Conservation (phyloP, 1,140 invertebrate genomes). For the Bombus turneri region DNA sequence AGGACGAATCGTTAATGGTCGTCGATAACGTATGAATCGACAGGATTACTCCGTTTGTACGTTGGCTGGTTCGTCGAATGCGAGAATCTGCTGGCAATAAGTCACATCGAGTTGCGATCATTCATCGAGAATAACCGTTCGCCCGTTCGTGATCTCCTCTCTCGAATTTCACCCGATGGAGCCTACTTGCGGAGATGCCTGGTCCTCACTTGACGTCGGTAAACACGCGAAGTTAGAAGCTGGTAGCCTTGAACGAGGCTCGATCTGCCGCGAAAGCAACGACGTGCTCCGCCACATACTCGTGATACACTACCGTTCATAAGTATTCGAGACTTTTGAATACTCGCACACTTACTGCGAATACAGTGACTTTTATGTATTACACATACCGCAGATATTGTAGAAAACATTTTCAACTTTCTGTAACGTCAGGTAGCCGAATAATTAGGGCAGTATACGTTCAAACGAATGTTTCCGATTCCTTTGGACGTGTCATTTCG, state of each 20-base stretch:
- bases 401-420: neutral
- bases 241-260: constrained; percentile 5
- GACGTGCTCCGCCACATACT: neutral
- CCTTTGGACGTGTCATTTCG: too few relatives aligned
- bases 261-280: neutral
- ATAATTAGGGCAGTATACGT: neutral
- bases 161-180: constrained; percentile 34
- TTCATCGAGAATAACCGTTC: constrained; percentile 29
- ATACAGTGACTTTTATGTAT: neutral
- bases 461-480: neutral
- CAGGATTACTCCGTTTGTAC: neutral
- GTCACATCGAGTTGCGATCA: neutral
- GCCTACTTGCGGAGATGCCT: constrained; percentile 6
- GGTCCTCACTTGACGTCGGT: neutral
- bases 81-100: constrained; percentile 1
- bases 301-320: neutral
- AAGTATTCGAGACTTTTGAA: neutral
- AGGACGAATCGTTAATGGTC: neutral
- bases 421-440: neutral
- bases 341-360: neutral
- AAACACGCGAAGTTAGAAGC: neutral
- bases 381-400: fast-evolving
- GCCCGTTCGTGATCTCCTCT: constrained; percentile 13
- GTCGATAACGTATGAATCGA: constrained; percentile 13
- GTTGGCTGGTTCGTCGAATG: neutral